Evolutionary conservation across 2,113 vertebrate genomes (phyloP), one percentile per base, ranked within the genome.

Genomic region (Indicator maculatus): DNA sequence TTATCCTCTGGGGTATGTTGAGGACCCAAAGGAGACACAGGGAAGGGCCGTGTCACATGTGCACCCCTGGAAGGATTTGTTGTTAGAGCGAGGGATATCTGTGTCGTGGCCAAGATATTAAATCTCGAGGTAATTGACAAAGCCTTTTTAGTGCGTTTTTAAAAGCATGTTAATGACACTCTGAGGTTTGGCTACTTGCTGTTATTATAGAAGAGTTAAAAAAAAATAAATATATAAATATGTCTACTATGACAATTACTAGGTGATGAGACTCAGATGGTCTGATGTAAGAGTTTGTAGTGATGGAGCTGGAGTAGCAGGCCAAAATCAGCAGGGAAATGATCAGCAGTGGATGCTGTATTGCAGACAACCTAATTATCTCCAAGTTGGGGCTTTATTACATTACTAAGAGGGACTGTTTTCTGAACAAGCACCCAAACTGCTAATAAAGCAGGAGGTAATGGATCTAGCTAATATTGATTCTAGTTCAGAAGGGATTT

Each of bases 381-480:
- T 95, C 81, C 45, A 76, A 90, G 95, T 93, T 93, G 91, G 86
- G 84, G 81, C 55, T 89, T 96, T 95, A 96, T 96, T 96, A 76
- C 81, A 87, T 95, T 96, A 95, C 77, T 92, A 55, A 59, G 61
- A 93, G 70, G 63, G 92, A 84, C 83, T 96, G 96, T 87, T 96
- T 93, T 96, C 91, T 92, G 95, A 93, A 84, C 74, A 90, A 94
- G 93, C 71, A 93, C 61, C 95, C 81, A 83, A 95, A 50, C 92
- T 94, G 93, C 77, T 91, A 89, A 93, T 90, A 94, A 90, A 90
- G 28, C 70, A 87, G 89, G 77, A 90, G 90, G 88, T 95, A 96
- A 96, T 95, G 94, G 86, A 95, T 93, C 89, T 86, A 63, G 89
- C 74, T 90, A 50, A 79, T 93, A 92, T 55, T 90, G 94, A 94